Percentiles rank a stretch among this genome's conserved stretches.
These are phyloP conservation scores for Syrmaticus mikado DNA, from an alignment of 2,113 vertebrate species.

Conservation along the genomic window DNA sequence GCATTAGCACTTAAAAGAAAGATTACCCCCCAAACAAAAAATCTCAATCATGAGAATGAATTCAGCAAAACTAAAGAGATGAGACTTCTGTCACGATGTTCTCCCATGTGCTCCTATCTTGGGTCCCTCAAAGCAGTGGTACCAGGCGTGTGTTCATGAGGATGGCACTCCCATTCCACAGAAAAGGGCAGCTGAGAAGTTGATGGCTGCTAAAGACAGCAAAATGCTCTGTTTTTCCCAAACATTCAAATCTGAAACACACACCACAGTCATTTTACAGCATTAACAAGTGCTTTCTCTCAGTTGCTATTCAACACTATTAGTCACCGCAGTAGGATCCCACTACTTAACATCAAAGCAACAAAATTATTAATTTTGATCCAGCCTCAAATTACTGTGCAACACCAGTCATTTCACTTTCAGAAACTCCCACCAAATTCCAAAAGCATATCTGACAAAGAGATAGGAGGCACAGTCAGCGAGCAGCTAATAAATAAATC, in stretches of 20 bases:
- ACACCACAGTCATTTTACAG: background rate
- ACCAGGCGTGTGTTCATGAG: rapidly evolving
- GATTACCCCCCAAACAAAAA: background rate
- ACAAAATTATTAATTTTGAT: slow-evolving; percentile 15
- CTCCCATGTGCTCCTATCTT: background rate
- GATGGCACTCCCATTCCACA: background rate
- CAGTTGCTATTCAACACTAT: background rate
- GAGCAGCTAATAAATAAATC: background rate
- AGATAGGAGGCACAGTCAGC: background rate
- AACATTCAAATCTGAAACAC: background rate
- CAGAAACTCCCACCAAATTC: background rate
- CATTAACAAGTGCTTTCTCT: background rate
- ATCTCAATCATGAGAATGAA: rapidly evolving
- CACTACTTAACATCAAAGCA: slow-evolving; percentile 8
- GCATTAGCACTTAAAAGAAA: background rate
- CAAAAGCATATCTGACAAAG: background rate
- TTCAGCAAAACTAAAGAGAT: background rate
- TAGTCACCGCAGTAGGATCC: slow-evolving; percentile 25
- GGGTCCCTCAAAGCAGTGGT: background rate
- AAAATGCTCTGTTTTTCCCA: rapidly evolving
- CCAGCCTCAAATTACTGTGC: background rate
- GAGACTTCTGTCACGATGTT: rapidly evolving
- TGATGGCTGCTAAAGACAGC: background rate
- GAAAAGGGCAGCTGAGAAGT: background rate
- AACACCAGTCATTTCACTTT: background rate